Evolutionary conservation across 2,888 invertebrate species (phyloP), one percentile per base, ranked within the genome.

Genomic region (Lumbricus terrestris): DNA sequence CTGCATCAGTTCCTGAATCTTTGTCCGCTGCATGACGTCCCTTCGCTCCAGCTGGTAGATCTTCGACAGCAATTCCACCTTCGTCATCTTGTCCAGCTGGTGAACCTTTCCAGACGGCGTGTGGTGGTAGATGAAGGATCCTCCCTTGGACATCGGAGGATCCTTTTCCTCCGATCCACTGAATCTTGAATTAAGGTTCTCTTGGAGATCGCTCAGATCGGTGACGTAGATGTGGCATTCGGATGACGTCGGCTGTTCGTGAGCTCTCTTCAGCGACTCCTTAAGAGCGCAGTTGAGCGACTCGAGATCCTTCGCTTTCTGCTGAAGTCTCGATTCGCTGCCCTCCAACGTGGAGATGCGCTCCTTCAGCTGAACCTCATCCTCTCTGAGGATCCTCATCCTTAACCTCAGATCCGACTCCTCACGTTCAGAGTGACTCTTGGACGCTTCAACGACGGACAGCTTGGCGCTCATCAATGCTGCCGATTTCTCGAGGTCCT

Each of bases 241-340:
- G 42, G 33, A 47, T 54, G 40, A 88, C 38, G 85, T 34, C 69
- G 34, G 82, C 38, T 33, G 54, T 35, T 34, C 37, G 91, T 47
- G 35, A 20, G 47, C 69, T 34, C 33, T 37, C 35, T 42, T 37
- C 54, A 89, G 23, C 34, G 42, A 34, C 29, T 47, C 88, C 90
- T 88, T 34, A 15, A 89, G 90, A 34, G 89, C 91, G 23, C 93
- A 92, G 91, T 93, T 93, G 88, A 93, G 92, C 37, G 92, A 93
- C 91, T 94, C 93, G 88, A 94, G 89, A 69, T 93, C 93, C 69
- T 91, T 91, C 38, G 93, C 69, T 34, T 37, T 93, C 89, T 92
- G 91, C 91, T 90, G 89, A 82, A 92, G 69, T 88, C 91, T 92
- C 90, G 91, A 82, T 89, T 93, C 92, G 91, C 90, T 91, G 91